Base-by-base conservation (phyloP, 1,140 invertebrate genomes). In the Zaprionus tsacasi region DNA sequence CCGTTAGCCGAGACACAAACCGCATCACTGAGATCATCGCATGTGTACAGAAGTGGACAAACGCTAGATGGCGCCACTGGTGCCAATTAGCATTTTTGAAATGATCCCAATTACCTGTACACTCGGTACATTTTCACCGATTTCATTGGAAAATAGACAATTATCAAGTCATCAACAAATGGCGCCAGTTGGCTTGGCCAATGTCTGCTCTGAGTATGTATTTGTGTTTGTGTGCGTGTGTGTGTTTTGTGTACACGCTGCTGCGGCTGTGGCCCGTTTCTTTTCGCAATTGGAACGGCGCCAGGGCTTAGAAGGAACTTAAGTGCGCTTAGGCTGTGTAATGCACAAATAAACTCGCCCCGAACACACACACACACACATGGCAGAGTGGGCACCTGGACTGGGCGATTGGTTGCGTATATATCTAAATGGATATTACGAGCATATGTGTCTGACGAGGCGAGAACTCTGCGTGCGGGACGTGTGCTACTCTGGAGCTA, bases 251-350 rank as follows among this genome's bases (percentile, higher is more conserved):
- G 33, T 64, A 43, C 48, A 61, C 67, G 67, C 56, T 64, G 66
- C 56, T 64, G 66, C 56, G 76, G 60, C 52, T 70, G 54, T 67
- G 43, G 38, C 59, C 33, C 36, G 60, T 64, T 69, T 69, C 68
- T 82, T 88, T 88, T 89, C 59, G 83, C 83, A 89, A 89, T 89
- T 81, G 81, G 86, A 89, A 67, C 85, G 85, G 85, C 85, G 85
- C 85, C 85, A 89, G 81, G 73, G 85, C 81, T 89, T 89, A 89
- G 58, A 57, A 54, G 78, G 52, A 85, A 85, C 85, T 89, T 89
- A 89, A 89, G 85, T 85, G 72, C 70, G 81, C 81, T 89, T 81
- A 89, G 40, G 63, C 67, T 71, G 60, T 89, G 85, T 89, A 89
- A 88, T 88, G 85, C 85, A 83, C 78, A 89, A 88, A 89, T 76